Base-by-base conservation (phyloP, 2,113 vertebrate species). In the Nicator chloris region DNA sequence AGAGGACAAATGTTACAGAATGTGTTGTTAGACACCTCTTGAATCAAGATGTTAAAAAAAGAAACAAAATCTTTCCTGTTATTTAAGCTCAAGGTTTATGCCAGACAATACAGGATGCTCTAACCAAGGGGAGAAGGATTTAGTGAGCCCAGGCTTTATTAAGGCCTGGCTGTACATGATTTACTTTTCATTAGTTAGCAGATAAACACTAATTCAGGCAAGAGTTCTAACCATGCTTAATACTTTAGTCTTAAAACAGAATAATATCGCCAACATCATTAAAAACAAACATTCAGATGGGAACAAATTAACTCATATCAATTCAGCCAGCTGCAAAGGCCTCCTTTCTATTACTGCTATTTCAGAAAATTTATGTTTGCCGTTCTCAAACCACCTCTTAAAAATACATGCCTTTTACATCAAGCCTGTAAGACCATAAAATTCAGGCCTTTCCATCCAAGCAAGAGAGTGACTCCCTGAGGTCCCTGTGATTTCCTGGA, bases 171-270 rank as follows among this genome's bases (percentile, higher is more conserved):
- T 31, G 33, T 81, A 83, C 60, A 68, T 90, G 54, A 94, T 95
- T 94, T 93, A 91, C 35, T 77, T 95, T 95, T 92, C 73, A 95
- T 91, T 95, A 90, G 78, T 91, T 92, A 94, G 72, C 24, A 90
- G 71, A 75, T 91, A 91, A 96, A 79, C 50, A 95, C 66, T 70
- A 87, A 95, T 89, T 91, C 10, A 11, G 50, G 63, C 59, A 77
- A 80, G 79, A 91, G 59, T 90, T 95, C 87, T 91, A 61, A 51
- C 53, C 0, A 0, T 51, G 71, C 66, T 88, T 88, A 86, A 91
- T 90, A 80, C 44, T 86, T 91, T 4, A 82, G 71, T 83, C 75
- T 73, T 93, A 86, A 73, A 93, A 80, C 66, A 90, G 63, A 94
- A 85, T 65, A 80, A 65, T 92, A 92, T 94, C 75, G 84, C 49